Percentiles rank a stretch among this genome's conserved stretches.
phyloP scores from a whole-genome alignment of 2,797 vertebrate species.

The Pangasius krempfi region DNA sequence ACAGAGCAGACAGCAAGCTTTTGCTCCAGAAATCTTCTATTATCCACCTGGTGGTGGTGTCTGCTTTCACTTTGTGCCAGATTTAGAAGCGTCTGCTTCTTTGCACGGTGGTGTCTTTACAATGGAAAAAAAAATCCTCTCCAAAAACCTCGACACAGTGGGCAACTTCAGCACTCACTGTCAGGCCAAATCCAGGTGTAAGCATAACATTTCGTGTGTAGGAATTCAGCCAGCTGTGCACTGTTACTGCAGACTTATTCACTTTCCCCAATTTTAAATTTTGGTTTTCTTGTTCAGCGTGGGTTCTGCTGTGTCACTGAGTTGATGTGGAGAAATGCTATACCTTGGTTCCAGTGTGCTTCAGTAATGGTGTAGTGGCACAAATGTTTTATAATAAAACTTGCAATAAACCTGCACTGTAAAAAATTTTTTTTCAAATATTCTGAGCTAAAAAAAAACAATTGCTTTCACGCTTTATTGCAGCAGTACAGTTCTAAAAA shows the following conservation, averaged over 20 bases:
- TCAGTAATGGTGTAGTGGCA: neutral
- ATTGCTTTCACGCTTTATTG: neutral
- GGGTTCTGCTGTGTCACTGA: neutral
- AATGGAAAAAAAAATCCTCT: neutral
- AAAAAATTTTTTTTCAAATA: neutral
- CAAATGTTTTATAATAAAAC: neutral
- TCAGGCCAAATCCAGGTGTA: neutral
- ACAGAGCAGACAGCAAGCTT: neutral
- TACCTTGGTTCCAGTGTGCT: neutral
- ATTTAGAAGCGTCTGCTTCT: neutral
- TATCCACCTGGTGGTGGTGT: slow-evolving; percentile 13
- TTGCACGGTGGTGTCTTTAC: neutral
- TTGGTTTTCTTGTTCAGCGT: neutral
- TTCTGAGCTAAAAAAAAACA: neutral
- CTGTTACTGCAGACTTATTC: neutral
- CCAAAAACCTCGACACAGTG: neutral
- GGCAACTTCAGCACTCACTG: neutral
- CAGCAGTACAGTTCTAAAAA: neutral
- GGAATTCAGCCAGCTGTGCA: slow-evolving; percentile 3
- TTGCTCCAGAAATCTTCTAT: slow-evolving; percentile 6
- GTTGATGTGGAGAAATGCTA: neutral
- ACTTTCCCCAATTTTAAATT: neutral
- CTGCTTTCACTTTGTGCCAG: slow-evolving; percentile 10
- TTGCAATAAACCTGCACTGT: neutral
- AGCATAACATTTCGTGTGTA: neutral